phyloP scores from a whole-genome alignment of 2,888 invertebrate genomes.

The Lasioglossum malachurum region DNA sequence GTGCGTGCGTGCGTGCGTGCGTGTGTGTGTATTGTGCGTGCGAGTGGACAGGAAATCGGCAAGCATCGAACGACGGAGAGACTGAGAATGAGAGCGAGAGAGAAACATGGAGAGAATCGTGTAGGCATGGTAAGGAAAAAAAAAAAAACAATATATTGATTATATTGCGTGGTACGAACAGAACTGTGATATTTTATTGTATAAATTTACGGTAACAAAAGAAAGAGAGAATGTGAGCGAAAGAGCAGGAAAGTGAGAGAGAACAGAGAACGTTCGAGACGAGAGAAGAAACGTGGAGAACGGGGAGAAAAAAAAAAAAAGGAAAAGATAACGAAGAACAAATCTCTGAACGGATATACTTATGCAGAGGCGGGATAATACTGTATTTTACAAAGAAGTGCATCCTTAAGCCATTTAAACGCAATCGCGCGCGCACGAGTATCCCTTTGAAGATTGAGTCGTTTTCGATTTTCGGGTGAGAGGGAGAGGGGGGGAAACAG shows the following conservation, averaged over 20 bases:
- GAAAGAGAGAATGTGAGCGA: slow-evolving; percentile 59
- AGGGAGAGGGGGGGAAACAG: not conserved
- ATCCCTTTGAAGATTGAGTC: slow-evolving; percentile 58
- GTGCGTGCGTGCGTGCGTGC: not conserved
- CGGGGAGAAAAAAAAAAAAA: slow-evolving; percentile 41
- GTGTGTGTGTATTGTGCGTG: slow-evolving; percentile 15
- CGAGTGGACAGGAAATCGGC: slow-evolving; percentile 22
- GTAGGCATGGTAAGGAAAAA: slow-evolving; percentile 73
- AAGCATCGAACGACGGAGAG: slow-evolving; percentile 36
- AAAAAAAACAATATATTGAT: slow-evolving; percentile 74
- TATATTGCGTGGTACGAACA: slow-evolving; percentile 85
- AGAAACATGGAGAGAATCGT: slow-evolving; percentile 49
- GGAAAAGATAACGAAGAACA: slow-evolving; percentile 61
- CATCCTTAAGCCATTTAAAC: slow-evolving; percentile 77
- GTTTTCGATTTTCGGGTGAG: not conserved
- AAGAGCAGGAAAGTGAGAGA: slow-evolving; percentile 3
- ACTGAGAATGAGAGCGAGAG: slow-evolving; percentile 47
- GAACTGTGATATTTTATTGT: slow-evolving; percentile 85
- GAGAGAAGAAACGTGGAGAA: slow-evolving; percentile 55
- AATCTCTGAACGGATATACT: slow-evolving; percentile 75
- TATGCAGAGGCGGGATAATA: slow-evolving; percentile 75
- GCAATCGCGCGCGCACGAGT: slow-evolving; percentile 51
- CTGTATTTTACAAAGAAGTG: slow-evolving; percentile 83
- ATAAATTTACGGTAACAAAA: slow-evolving; percentile 79
- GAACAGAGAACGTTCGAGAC: not conserved